Base-by-base conservation (phyloP, 2,888 invertebrate genomes). In the Antheraea yamamai region DNA sequence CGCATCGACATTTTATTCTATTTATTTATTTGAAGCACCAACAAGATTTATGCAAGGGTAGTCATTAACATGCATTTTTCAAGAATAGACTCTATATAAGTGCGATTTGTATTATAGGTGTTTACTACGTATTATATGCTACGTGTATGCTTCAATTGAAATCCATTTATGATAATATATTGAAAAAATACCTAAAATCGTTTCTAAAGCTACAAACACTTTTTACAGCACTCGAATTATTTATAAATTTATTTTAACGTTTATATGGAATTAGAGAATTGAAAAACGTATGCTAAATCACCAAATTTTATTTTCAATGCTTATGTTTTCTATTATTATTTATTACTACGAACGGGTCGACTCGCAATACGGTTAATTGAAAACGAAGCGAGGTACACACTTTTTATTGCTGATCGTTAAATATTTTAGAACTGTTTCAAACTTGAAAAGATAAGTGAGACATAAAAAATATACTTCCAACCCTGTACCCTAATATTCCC, bases 401-500 rank as follows among this genome's bases (percentile, higher is more conserved):
- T 68, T 68, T 68, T 68, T 68, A 68, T 35, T 68, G 68, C 20
- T 8, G 35, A 7, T 68, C 68, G 68, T 68, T 68, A 68, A 68
- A 68, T 68, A 68, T 68, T 68, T 68, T 35, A 68, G 35, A 12
- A 6, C 35, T 8, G 4, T 35, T 68, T 18, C n/a, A 68, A 68
- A 68, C 16, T 35, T 35, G 18, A 35, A 68, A 30, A 23, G 61
- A 61, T 61, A 61, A 61, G 61, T 61, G 61, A 61, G 12, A 58
- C n/a, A 58, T n/a, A 12, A 61, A 23, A 61, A 55, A 61, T 10
- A 23, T 61, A 58, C 58, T 58, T 12, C 12, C 61, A n/a, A 61
- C 61, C 0, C n/a, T 10, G 7, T 26, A 23, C 23, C 8, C 64
- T 47, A 26, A 26, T 16, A 14, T 26, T 16, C 64, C 8, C 23